phyloP scores from a whole-genome alignment of 2,888 invertebrate genomes.

The Hypsopygia costalis region DNA sequence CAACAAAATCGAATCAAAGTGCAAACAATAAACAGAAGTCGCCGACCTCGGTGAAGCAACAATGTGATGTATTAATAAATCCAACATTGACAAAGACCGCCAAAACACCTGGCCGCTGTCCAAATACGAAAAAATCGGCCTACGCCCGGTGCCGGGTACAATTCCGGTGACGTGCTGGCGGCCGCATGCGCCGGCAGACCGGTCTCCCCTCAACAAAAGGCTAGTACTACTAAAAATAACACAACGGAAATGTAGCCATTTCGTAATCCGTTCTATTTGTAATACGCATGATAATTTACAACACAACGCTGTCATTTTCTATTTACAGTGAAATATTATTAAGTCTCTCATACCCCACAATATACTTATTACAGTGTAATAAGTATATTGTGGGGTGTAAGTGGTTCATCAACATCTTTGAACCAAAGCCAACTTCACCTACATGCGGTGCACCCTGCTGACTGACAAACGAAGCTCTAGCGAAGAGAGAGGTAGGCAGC shows the following conservation, averaged over 20 bases:
- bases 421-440: too few species aligned
- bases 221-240: constrained; percentile 5
- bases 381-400: too few species aligned
- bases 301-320: too few species aligned
- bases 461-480: too few species aligned
- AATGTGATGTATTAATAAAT: constrained; percentile 75
- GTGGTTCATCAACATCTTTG: too few species aligned
- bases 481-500: too few species aligned
- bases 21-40: constrained; percentile 37
- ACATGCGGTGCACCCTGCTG: too few species aligned
- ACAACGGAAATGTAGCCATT: constrained; percentile 1
- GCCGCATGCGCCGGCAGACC: neutral
- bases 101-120: constrained; percentile 69
- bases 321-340: too few species aligned
- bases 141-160: constrained; percentile 37
- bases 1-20: constrained; percentile 17
- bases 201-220: constrained; percentile 1
- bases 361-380: too few species aligned
- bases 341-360: too few species aligned
- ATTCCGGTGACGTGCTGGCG: constrained; percentile 40
- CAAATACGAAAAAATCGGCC: constrained; percentile 61
- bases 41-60: constrained; percentile 56
- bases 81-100: constrained; percentile 80
- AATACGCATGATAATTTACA: too few species aligned
- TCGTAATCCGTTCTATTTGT: too few species aligned